Percentiles rank a stretch among this genome's conserved stretches.
Conservation (phyloP, 2,113 vertebrate genomes). For the Athene noctua region DNA sequence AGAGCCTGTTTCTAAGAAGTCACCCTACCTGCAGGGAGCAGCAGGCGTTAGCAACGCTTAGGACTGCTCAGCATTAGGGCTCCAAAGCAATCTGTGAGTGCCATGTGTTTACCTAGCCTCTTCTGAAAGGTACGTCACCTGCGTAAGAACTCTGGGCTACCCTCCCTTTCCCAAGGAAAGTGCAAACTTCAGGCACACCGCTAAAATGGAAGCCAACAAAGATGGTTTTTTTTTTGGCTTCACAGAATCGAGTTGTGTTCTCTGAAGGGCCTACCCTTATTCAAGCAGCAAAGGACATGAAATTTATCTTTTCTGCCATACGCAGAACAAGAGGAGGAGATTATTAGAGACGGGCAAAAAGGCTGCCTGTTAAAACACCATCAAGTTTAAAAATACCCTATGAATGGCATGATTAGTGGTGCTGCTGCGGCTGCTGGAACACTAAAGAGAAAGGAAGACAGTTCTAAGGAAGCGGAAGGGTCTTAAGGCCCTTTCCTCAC, state of each 20-base stretch:
- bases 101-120: neutral
- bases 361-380: neutral
- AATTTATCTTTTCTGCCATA: neutral
- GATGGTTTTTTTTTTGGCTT: neutral
- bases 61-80: neutral
- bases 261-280: neutral
- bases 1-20: too few species aligned
- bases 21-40: too few species aligned
- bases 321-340: neutral
- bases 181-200: neutral
- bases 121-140: neutral
- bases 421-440: neutral
- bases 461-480: neutral
- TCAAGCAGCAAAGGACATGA: neutral
- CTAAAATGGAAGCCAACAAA: neutral
- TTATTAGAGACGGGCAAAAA: neutral
- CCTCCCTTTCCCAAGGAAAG: neutral
- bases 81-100: neutral
- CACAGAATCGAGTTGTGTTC: neutral
- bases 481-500: neutral
- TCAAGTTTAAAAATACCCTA: neutral
- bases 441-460: neutral
- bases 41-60: too few species aligned
- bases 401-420: neutral
- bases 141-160: neutral